phyloP scores from a whole-genome alignment of 2,888 invertebrate genomes.

The Lasioglossum marginatum region DNA sequence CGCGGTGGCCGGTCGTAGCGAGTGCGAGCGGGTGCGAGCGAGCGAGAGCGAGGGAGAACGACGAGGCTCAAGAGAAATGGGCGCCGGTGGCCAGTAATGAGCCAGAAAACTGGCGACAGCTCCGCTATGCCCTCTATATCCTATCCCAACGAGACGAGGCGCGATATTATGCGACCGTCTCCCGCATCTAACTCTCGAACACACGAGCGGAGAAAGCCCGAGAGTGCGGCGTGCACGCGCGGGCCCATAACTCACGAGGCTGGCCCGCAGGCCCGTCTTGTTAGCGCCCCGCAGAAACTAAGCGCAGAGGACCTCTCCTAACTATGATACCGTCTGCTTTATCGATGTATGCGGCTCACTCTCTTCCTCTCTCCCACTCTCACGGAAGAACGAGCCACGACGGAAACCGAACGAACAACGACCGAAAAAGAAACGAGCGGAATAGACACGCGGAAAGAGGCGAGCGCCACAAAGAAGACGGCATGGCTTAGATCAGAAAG shows the following conservation, averaged over 20 bases:
- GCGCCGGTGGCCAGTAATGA: constrained; percentile 82
- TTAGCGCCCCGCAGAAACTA: constrained; percentile 78
- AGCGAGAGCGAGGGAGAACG: constrained; percentile 13
- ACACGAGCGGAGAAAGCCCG: constrained; percentile 15
- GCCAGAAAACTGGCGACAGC: constrained; percentile 84
- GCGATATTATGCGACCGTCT: constrained; percentile 64
- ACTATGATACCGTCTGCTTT: constrained; percentile 75
- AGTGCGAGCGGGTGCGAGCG: constrained; percentile 12
- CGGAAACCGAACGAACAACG: constrained; percentile 17
- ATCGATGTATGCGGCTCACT: constrained; percentile 61
- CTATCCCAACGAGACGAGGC: constrained; percentile 73
- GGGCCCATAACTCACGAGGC: constrained; percentile 81
- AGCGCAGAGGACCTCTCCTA: constrained; percentile 68
- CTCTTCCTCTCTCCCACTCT: neutral
- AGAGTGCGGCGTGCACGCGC: constrained; percentile 52
- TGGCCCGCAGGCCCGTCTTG: constrained; percentile 79
- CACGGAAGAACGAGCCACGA: constrained; percentile 32
- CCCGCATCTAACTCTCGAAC: constrained; percentile 30
- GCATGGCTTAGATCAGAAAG: constrained; percentile 20
- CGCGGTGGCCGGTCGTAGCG: neutral
- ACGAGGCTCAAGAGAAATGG: constrained; percentile 74
- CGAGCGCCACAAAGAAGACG: constrained; percentile 24
- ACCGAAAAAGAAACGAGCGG: constrained; percentile 25
- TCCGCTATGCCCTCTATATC: constrained; percentile 78
- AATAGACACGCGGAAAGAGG: constrained; percentile 6